Evolutionary conservation across 2,888 invertebrate genomes (phyloP).

Genomic region (Crossocerus cetratus): DNA sequence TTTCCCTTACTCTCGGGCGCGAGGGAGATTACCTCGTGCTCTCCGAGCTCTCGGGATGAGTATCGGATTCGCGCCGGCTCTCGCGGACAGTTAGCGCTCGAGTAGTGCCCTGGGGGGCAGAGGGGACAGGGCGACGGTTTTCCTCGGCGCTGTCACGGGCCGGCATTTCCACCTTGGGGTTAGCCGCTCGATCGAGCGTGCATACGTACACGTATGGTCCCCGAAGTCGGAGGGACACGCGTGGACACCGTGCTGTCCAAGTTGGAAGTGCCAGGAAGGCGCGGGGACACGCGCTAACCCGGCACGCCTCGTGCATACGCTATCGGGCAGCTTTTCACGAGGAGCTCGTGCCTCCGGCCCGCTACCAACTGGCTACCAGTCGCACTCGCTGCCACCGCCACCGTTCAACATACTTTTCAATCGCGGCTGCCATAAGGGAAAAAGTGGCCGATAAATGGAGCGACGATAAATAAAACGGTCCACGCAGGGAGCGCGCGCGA

Average conservation of each 20-base stretch:
- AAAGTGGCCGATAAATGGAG: no score
- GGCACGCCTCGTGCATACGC: slow-evolving; percentile 68
- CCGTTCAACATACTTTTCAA: no score
- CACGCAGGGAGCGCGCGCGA: slow-evolving; percentile 1
- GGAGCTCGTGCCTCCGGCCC: slow-evolving; percentile 27
- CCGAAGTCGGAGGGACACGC: slow-evolving; percentile 14
- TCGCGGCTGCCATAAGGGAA: no score
- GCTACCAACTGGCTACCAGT: slow-evolving; percentile 4
- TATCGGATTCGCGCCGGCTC: no score
- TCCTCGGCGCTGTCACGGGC: not conserved
- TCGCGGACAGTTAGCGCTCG: no score
- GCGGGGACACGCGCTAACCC: slow-evolving; percentile 69
- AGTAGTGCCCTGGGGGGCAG: no score
- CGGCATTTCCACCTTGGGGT: not conserved
- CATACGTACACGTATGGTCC: slow-evolving; percentile 5
- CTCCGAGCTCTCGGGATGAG: no score
- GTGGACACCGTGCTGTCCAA: slow-evolving; percentile 26
- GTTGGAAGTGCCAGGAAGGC: slow-evolving; percentile 40
- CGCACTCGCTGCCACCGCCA: not conserved
- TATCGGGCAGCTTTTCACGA: slow-evolving; percentile 56
- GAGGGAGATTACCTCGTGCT: no score
- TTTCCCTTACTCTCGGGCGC: no score
- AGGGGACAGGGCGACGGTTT: no score
- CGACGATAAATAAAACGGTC: no score
- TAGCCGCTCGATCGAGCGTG: not conserved